Conservation (phyloP, 2,113 vertebrate species). For the Solea senegalensis region DNA sequence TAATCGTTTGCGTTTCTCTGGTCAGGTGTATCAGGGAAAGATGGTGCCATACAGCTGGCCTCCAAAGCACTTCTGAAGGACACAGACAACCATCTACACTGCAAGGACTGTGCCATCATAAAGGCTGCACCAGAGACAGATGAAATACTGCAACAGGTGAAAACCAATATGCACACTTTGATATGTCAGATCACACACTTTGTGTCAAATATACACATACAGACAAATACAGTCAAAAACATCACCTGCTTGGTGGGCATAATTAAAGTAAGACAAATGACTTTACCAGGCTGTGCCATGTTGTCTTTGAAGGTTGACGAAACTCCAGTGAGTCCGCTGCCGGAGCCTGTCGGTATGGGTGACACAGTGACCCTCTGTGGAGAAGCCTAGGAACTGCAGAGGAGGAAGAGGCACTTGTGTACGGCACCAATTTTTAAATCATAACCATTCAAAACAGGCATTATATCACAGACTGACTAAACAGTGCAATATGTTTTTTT, state of each 20-base stretch:
- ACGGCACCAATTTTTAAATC: neutral
- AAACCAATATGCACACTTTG: neutral
- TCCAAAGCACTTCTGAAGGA: slow-evolving; percentile 59
- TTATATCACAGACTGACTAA: neutral
- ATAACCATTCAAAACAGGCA: neutral
- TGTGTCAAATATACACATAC: neutral
- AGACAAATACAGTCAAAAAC: neutral
- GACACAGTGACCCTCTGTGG: slow-evolving; percentile 68
- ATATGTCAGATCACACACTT: no score
- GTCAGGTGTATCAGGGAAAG: slow-evolving; percentile 62
- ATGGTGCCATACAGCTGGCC: slow-evolving; percentile 42
- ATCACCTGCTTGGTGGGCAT: no score
- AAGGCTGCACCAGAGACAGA: slow-evolving; percentile 30
- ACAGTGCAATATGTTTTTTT: slow-evolving; percentile 35
- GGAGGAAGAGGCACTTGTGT: neutral
- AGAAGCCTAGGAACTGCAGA: slow-evolving; percentile 59
- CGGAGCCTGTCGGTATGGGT: slow-evolving; percentile 54
- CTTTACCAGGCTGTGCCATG: neutral
- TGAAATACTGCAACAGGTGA: slow-evolving; percentile 58
- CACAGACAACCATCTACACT: slow-evolving; percentile 39
- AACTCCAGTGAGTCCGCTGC: slow-evolving; percentile 3
- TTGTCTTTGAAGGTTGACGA: slow-evolving; percentile 47
- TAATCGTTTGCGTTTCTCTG: neutral
- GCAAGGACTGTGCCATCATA: slow-evolving; percentile 6
- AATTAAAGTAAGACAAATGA: neutral